A percentile compares a stretch with the other conserved stretches of the same genome.
Conservation (phyloP, 2,797 vertebrate species). For the Podargus strigoides region DNA sequence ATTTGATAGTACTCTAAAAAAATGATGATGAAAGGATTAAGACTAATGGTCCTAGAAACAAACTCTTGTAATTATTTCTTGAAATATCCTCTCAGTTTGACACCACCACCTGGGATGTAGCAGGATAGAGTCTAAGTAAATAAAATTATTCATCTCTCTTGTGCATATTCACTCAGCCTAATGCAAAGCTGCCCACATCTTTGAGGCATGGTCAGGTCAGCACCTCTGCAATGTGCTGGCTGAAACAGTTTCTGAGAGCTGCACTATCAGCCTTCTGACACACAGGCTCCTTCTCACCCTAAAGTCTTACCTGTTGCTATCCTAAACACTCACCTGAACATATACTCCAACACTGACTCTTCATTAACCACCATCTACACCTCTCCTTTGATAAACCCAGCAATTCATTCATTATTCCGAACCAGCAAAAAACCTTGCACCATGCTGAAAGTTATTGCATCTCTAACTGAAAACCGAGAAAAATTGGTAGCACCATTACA, state of each 20-base stretch:
- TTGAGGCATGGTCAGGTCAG: neutral
- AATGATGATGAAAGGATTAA: neutral
- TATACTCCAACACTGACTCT: neutral
- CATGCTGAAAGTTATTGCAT: neutral
- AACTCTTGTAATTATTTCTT: conserved; percentile 6
- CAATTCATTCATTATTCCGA: neutral
- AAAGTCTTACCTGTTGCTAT: neutral
- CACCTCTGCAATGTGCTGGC: neutral
- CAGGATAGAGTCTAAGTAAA: neutral
- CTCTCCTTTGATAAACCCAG: neutral
- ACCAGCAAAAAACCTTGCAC: neutral
- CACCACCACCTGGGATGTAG: neutral
- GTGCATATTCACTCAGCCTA: neutral
- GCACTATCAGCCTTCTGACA: neutral
- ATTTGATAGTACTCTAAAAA: neutral
- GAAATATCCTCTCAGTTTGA: conserved; percentile 19
- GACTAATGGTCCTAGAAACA: neutral
- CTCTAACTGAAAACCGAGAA: neutral
- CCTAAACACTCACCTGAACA: neutral
- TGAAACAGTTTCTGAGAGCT: neutral
- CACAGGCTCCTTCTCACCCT: neutral
- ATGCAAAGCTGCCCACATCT: neutral
- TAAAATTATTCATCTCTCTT: neutral
- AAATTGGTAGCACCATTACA: neutral
- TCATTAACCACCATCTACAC: neutral